These are phyloP conservation scores for Lobophora halterata DNA, from an alignment of 2,888 invertebrate species.

Conservation along the genomic window DNA sequence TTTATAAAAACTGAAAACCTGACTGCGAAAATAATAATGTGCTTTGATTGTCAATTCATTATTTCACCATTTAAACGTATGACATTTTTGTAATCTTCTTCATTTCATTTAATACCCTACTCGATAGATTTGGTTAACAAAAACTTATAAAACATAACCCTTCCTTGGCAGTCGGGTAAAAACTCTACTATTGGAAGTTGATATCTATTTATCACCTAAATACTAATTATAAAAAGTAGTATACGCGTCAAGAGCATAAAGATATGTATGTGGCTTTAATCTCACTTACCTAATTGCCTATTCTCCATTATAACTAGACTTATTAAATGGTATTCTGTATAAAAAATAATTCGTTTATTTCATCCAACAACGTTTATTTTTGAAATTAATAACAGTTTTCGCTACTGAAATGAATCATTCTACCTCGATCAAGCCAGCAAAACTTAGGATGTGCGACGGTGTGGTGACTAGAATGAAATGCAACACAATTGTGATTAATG, in stretches of 20 bases:
- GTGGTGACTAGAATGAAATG: background rate
- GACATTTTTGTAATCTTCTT: too few species aligned
- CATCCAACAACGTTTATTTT: slow-evolving; percentile 35
- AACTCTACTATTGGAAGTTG: slow-evolving; percentile 8
- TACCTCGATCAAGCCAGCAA: background rate
- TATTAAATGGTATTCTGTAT: slow-evolving; percentile 49
- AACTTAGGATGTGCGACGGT: background rate
- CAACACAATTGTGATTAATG: slow-evolving; percentile 26
- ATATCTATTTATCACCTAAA: slow-evolving; percentile 53
- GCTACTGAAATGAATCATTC: background rate
- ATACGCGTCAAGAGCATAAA: slow-evolving; percentile 53
- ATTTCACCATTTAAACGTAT: too few species aligned
- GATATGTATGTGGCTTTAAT: slow-evolving; percentile 78
- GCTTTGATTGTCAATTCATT: background rate
- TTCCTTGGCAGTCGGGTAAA: background rate
- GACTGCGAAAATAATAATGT: too few species aligned
- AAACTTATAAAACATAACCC: too few species aligned
- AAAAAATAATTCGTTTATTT: slow-evolving; percentile 52
- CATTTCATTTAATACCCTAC: too few species aligned
- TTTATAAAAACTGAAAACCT: too few species aligned
- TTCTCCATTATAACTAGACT: slow-evolving; percentile 45
- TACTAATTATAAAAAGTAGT: slow-evolving; percentile 69
- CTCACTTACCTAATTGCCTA: slow-evolving; percentile 72
- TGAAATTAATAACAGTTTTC: background rate
- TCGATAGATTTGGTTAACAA: too few species aligned